Base-by-base conservation (phyloP, 2,797 vertebrate species). In the Fringilla coelebs region DNA sequence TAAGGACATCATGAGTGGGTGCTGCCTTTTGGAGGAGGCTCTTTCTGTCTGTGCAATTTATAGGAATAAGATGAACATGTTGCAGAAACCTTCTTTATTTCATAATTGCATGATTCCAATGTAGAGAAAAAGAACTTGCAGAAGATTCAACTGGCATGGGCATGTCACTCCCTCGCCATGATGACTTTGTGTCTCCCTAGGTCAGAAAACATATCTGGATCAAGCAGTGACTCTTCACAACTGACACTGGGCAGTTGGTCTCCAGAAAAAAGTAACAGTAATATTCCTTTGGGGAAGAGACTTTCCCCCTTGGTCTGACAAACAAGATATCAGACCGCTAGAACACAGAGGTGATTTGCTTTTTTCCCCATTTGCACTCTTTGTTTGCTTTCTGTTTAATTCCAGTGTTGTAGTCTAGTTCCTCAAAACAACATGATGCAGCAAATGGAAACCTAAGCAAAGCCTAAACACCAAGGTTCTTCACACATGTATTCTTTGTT, bases 21-120 rank as follows among this genome's bases (percentile, higher is more conserved):
- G 41, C 10, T 0, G 0, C 6, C 0, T 55, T 79, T 71, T 60
- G 57, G 14, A 51, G 29, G 7, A 11, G 38, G 41, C 8, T 70
- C 15, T 71, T 70, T 57, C 63, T 31, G 7, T 38, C 49, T 71
- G 8, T 77, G 45, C 34, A 36, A 0, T 68, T 80, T 40, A 25
- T 31, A 17, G 57, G 63, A 89, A 25, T 57, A 72, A 80, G 41
- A 45, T 54, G 38, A 71, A 92, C 28, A 51, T 77, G 29, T 71
- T 71, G 62, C 31, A 73, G 52, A 82, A 76, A 45, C 21, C 18
- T 66, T 73, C 32, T 5, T 34, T 38, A 63, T 25, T 62, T 72
- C 25, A 9, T 29, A 60, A 62, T 28, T 68, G 46, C 28, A 17
- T 67, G 48, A 17, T 57, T 52, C 21, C 16, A 41, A 10, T 49